phyloP scores from a whole-genome alignment of 2,113 vertebrate genomes.

The Ardeotis arabs region DNA sequence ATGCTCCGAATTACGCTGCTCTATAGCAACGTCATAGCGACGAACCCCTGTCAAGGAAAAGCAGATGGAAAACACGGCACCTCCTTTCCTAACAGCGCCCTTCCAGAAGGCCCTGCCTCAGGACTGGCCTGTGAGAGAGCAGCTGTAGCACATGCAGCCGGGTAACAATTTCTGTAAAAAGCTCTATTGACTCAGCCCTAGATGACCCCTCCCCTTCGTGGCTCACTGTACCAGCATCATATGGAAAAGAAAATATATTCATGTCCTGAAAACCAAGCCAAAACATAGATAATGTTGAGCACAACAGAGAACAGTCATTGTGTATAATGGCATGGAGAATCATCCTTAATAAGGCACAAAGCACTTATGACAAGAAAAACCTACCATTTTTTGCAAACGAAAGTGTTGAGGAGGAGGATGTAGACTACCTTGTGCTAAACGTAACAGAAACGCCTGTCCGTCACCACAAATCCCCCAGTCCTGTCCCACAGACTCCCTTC shows the following conservation, averaged over 20 bases:
- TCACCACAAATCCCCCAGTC: neutral
- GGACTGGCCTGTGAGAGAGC: neutral
- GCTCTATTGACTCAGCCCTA: neutral
- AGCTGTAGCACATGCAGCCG: neutral
- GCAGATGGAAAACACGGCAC: fast-evolving
- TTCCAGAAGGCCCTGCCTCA: neutral
- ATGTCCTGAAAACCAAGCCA: neutral
- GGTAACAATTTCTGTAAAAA: neutral
- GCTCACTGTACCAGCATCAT: neutral
- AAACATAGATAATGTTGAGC: neutral
- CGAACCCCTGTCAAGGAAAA: neutral
- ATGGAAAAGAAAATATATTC: neutral
- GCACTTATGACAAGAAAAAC: neutral
- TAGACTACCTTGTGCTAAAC: neutral
- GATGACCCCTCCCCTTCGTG: neutral
- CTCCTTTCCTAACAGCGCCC: neutral
- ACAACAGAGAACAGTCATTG: neutral
- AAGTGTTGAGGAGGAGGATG: neutral
- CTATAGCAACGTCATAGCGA: neutral
- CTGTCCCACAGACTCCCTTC: neutral
- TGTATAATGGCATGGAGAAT: neutral
- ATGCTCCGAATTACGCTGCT: neutral
- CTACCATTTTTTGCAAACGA: neutral
- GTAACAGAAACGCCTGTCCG: neutral
- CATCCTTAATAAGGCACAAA: neutral